Percentiles rank a stretch among this genome's conserved stretches.
phyloP scores from a whole-genome alignment of 2,888 invertebrate genomes.

The Melinaea marsaeus region DNA sequence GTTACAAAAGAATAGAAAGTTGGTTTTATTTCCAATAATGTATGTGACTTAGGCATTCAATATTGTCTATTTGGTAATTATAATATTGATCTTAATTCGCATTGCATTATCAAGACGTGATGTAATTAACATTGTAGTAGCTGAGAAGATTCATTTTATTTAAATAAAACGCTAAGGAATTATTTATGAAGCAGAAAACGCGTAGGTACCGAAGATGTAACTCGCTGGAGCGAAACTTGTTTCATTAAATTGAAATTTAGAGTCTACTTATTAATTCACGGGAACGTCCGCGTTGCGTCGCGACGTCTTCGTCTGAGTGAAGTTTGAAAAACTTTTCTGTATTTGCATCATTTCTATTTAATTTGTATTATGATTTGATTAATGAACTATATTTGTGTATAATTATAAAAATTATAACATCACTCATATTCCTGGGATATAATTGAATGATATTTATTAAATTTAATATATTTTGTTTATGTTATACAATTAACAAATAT shows the following conservation, averaged over 20 bases:
- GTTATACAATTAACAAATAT: neutral
- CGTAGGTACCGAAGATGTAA: constrained; percentile 9
- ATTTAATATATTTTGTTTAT: too few species aligned
- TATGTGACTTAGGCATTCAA: too few species aligned
- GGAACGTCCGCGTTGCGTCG: constrained; percentile 19
- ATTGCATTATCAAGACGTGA: too few species aligned
- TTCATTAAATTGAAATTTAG: constrained; percentile 72
- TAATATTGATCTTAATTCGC: too few species aligned
- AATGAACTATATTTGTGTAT: neutral
- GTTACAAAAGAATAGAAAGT: too few species aligned
- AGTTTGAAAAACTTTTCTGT: constrained; percentile 2
- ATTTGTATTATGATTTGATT: constrained; percentile 3
- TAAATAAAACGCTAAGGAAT: constrained; percentile 5
- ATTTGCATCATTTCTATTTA: constrained; percentile 6
- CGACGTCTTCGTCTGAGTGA: constrained; percentile 1
- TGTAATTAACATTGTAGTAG: constrained; percentile 2
- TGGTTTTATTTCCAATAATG: too few species aligned
- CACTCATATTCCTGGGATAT: too few species aligned
- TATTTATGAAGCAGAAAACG: constrained; percentile 6
- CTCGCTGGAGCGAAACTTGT: constrained; percentile 57
- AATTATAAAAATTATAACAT: neutral
- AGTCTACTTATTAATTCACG: constrained; percentile 68
- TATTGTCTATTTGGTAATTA: too few species aligned
- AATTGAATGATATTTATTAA: too few species aligned
- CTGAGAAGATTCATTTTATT: neutral